Conservation (phyloP, 2,888 invertebrate species). For the Eristalis pertinax region DNA sequence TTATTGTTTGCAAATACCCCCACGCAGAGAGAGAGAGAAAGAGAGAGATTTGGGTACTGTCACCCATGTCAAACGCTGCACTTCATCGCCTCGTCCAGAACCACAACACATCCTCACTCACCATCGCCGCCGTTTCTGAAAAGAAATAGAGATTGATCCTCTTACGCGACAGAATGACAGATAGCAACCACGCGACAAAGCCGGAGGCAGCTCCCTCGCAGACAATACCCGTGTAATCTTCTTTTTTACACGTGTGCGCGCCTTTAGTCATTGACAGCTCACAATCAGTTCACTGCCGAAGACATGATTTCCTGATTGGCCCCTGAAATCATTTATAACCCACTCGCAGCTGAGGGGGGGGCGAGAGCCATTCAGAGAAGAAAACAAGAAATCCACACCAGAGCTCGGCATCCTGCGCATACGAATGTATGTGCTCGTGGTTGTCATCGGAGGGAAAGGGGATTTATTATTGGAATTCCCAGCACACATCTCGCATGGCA, state of each 20-base stretch:
- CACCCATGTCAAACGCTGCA: background rate
- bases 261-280: slow-evolving; percentile 37
- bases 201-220: background rate
- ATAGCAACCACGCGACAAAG: background rate
- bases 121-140: background rate
- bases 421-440: no score
- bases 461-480: slow-evolving; percentile 68
- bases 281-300: slow-evolving; percentile 45
- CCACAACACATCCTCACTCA: background rate
- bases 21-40: background rate
- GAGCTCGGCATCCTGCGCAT: background rate
- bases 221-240: slow-evolving; percentile 34
- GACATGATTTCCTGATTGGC: slow-evolving; percentile 63
- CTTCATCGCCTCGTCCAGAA: no score
- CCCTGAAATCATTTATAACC: slow-evolving; percentile 61
- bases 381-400: slow-evolving; percentile 25
- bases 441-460: slow-evolving; percentile 2
- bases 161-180: background rate
- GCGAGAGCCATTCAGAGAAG: background rate
- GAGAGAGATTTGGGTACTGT: background rate
- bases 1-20: background rate
- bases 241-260: slow-evolving; percentile 41
- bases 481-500: slow-evolving; percentile 46
- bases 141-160: background rate
- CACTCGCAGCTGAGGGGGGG: background rate